Evolutionary conservation across 2,888 invertebrate species (phyloP).

Genomic region (Tribolium freemani): DNA sequence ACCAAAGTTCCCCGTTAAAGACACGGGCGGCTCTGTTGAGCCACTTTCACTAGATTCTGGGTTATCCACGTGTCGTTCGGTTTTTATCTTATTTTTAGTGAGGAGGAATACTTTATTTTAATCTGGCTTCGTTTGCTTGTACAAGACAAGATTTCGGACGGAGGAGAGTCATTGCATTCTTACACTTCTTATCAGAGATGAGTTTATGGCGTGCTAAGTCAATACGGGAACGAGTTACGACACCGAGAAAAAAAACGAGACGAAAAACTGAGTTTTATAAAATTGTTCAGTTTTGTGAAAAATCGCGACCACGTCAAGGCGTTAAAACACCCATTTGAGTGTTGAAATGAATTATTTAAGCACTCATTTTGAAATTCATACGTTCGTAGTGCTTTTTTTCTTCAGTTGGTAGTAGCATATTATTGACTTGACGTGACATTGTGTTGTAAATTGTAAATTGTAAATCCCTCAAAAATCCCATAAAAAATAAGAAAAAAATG

Average conservation of each 20-base stretch:
- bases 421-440: no score
- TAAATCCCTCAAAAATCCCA: no score
- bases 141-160: conserved; percentile 36
- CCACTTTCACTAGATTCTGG: conserved; percentile 62
- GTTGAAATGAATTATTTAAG: no score
- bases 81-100: conserved; percentile 60
- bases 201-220: conserved; percentile 16
- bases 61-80: conserved; percentile 60
- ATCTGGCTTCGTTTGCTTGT: conserved; percentile 46
- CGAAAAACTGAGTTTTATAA: background rate
- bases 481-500: no score
- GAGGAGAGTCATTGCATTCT: conserved; percentile 39
- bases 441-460: no score
- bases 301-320: no score
- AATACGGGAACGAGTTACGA: conserved; percentile 5
- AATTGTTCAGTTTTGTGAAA: no score
- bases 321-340: no score
- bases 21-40: conserved; percentile 49
- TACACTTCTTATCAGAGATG: conserved; percentile 23
- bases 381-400: no score
- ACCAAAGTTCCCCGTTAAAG: conserved; percentile 51
- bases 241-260: background rate
- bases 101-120: conserved; percentile 49
- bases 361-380: no score
- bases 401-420: no score